A percentile compares a stretch with the other conserved stretches of the same genome.
Evolutionary conservation across 2,888 invertebrate species (phyloP).

Genomic region (Megamerina dolium): DNA sequence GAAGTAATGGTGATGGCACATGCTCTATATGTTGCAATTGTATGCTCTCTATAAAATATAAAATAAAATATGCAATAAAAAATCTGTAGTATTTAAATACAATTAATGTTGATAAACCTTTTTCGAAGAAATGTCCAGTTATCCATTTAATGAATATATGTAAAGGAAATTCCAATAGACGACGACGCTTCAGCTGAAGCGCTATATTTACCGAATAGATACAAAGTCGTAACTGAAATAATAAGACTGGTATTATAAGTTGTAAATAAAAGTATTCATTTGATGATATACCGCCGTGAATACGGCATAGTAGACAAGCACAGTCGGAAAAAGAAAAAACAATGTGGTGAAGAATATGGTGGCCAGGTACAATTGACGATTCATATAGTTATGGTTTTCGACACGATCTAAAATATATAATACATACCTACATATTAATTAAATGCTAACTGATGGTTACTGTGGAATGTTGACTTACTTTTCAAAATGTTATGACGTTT

Average conservation of each 20-base stretch:
- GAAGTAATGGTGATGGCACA: conserved; percentile 18
- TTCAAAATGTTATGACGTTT: conserved; percentile 45
- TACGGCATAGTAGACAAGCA: conserved; percentile 46
- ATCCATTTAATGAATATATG: conserved; percentile 35
- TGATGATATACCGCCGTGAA: conserved; percentile 48
- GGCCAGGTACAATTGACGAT: conserved; percentile 46
- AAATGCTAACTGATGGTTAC: too few relatives aligned
- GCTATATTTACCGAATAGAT: conserved; percentile 29
- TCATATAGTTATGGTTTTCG: conserved; percentile 47
- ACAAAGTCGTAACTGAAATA: conserved; percentile 28
- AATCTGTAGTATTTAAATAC: neutral
- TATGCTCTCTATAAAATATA: conserved; percentile 24
- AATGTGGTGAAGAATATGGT: conserved; percentile 47
- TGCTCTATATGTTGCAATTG: conserved; percentile 24
- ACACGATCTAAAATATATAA: conserved; percentile 42
- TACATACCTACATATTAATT: too few relatives aligned
- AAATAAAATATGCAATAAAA: conserved; percentile 3
- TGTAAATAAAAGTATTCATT: too few relatives aligned
- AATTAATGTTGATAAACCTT: conserved; percentile 25
- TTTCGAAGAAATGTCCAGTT: conserved; percentile 34
- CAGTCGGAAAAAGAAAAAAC: conserved; percentile 46
- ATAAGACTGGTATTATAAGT: too few relatives aligned
- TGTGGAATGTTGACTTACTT: conserved; percentile 26
- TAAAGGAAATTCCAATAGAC: conserved; percentile 40
- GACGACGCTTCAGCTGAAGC: conserved; percentile 33